phyloP scores from a whole-genome alignment of 2,888 invertebrate species.

The Tetragonula carbonaria region DNA sequence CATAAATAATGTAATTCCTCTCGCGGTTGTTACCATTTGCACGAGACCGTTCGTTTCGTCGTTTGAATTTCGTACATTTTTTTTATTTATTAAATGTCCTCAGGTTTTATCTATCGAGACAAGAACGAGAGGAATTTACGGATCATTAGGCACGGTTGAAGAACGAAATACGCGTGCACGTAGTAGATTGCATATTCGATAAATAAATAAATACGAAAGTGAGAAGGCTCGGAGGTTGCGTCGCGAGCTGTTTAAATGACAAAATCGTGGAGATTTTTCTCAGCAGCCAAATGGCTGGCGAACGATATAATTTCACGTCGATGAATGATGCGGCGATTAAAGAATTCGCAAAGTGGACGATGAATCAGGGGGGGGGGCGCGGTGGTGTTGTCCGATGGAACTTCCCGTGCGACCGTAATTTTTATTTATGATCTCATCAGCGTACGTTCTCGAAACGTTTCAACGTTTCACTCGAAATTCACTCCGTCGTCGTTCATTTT shows the following conservation, averaged over 20 bases:
- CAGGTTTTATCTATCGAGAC: neutral
- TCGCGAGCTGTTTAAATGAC: neutral
- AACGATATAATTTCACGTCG: neutral
- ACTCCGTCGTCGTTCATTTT: neutral
- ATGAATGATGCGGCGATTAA: neutral
- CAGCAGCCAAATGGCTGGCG: neutral
- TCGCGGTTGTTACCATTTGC: too few species aligned
- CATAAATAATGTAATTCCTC: too few species aligned
- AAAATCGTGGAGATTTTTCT: neutral
- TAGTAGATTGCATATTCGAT: too few species aligned
- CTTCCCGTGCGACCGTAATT: neutral
- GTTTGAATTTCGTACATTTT: neutral
- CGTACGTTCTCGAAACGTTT: neutral
- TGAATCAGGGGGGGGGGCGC: neutral
- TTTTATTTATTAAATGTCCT: too few species aligned
- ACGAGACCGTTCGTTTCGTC: neutral
- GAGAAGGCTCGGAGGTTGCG: too few species aligned
- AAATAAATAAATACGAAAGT: too few species aligned
- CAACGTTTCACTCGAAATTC: neutral
- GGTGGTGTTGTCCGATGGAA: neutral
- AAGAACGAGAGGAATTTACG: neutral
- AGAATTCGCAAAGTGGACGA: neutral
- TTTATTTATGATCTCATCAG: neutral
- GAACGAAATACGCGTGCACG: neutral
- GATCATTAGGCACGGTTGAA: neutral